Percentiles rank a stretch among this genome's conserved stretches.
Conservation (phyloP, 2,113 vertebrate species). For the Tupaia tana region DNA sequence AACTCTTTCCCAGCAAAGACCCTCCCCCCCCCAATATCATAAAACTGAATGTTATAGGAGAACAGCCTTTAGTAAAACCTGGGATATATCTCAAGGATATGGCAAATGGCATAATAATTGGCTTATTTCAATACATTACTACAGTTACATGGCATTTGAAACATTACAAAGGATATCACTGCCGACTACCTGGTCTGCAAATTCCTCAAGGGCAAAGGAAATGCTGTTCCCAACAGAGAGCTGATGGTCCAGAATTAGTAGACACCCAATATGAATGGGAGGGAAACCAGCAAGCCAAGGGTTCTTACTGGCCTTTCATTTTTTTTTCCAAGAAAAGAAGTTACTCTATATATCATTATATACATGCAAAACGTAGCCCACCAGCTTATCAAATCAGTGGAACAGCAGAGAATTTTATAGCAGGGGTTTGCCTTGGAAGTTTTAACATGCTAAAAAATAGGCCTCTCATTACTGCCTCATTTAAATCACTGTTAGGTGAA, state of each 20-base stretch:
- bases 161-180: rapidly evolving
- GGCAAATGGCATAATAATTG: not conserved
- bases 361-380: not conserved
- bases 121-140: not conserved
- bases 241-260: not conserved
- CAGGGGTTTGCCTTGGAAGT: not conserved
- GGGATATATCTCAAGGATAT: not conserved
- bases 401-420: not conserved
- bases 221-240: not conserved
- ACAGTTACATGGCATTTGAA: not conserved
- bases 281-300: not conserved
- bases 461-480: not conserved
- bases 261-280: not conserved
- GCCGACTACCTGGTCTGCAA: not conserved
- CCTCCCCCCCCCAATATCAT: not conserved
- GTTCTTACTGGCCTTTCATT: constrained; percentile 8
- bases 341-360: not conserved
- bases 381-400: not conserved
- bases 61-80: not conserved
- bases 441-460: not conserved
- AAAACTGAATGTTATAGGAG: not conserved
- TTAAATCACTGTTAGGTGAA: not conserved
- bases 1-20: not conserved
- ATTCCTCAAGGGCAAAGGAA: not conserved
- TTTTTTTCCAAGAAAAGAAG: constrained; percentile 40